phyloP scores from a whole-genome alignment of 2,888 invertebrate genomes.

The Vesta saturnalis region DNA sequence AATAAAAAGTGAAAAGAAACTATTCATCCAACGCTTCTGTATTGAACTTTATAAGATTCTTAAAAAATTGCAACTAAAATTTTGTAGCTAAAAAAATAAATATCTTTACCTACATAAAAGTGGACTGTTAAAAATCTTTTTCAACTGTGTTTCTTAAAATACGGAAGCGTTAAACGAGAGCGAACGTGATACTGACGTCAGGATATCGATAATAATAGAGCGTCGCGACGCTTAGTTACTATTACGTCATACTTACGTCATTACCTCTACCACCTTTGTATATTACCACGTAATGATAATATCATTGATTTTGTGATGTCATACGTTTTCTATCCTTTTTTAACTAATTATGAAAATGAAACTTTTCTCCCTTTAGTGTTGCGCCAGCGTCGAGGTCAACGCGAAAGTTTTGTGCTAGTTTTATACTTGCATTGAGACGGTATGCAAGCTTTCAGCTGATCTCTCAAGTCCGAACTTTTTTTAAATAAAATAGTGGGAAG shows the following conservation, averaged over 20 bases:
- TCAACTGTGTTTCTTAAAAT: constrained; percentile 20
- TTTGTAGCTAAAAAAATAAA: no score
- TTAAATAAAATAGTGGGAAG: neutral
- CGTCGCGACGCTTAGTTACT: constrained; percentile 49
- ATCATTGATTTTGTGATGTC: constrained; percentile 48
- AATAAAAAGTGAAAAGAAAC: no score
- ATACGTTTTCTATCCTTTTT: constrained; percentile 43
- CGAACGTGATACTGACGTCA: constrained; percentile 49
- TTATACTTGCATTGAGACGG: constrained; percentile 24
- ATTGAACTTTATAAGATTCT: no score
- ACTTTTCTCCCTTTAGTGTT: constrained; percentile 42
- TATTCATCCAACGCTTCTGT: no score
- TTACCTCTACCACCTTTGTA: constrained; percentile 48
- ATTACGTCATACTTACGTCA: constrained; percentile 53
- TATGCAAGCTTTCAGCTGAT: constrained; percentile 15
- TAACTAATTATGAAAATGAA: neutral
- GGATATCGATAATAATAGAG: constrained; percentile 50
- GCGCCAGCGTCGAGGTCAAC: constrained; percentile 52
- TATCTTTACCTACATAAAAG: neutral
- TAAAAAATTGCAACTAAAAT: no score
- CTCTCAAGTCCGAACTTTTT: neutral
- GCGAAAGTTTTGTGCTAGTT: constrained; percentile 48
- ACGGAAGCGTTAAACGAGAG: constrained; percentile 36
- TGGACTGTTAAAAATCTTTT: constrained; percentile 8
- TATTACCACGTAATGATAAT: constrained; percentile 49